Evolutionary conservation across 1,140 invertebrate species (phyloP).

Genomic region (Sarcophaga peregrina): DNA sequence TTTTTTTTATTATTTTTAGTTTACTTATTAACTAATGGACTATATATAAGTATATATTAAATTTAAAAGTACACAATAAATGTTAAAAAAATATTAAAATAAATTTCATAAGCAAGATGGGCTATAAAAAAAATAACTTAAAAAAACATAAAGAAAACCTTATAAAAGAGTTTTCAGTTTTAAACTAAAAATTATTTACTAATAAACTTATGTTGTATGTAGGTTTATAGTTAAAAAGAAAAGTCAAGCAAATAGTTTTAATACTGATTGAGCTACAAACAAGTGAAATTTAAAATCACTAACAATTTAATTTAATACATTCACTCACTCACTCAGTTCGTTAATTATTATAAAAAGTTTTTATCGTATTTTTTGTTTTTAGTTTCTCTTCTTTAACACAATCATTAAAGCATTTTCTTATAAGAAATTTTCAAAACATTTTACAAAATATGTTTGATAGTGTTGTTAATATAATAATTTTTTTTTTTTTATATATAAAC

Average conservation of each 20-base stretch:
- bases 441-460: too few species aligned
- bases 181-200: not conserved
- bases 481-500: too few species aligned
- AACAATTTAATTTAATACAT: not conserved
- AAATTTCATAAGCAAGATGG: not conserved
- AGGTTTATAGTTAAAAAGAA: not conserved
- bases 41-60: not conserved
- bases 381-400: too few species aligned
- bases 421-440: too few species aligned
- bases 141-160: not conserved
- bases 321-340: slow-evolving; percentile 13
- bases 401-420: too few species aligned
- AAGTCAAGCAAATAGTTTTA: not conserved
- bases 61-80: not conserved
- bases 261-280: not conserved
- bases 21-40: not conserved
- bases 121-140: not conserved
- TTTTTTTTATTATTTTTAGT: too few species aligned
- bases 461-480: too few species aligned
- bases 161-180: not conserved
- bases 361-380: too few species aligned
- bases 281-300: not conserved
- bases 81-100: not conserved
- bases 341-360: not conserved
- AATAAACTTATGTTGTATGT: not conserved